Base-by-base conservation (phyloP, 2,888 invertebrate genomes). In the Rhagonycha fulva region DNA sequence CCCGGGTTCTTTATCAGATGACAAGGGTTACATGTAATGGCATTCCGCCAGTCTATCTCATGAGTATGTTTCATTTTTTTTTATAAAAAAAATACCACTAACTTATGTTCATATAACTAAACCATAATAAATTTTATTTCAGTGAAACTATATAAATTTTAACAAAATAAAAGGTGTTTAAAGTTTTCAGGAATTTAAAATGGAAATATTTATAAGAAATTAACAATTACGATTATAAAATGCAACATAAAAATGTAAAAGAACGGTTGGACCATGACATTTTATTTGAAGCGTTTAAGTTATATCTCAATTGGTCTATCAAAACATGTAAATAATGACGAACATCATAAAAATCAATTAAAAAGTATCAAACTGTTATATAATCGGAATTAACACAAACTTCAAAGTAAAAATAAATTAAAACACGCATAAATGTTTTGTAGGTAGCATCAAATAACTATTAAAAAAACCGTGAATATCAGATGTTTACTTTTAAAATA, bases 1-100 rank as follows among this genome's bases (percentile, higher is more conserved):
- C 79, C 80, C 80, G 80, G 80, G 83, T 82, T 81, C 80, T 84
- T 86, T 87, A 87, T 87, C 87, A 84, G 87, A 87, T 87, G 82
- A 80, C 82, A 83, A 47, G 81, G 82, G 84, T 85, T 86, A 86
- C 85, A 85, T 85, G 85, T 87, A 87, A 87, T 87, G 86, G 87
- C 87, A 87, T 87, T 87, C 87, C 83, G 80, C 77, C 79, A 80
- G 79, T 72, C 68, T 74, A 75, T 66, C 71, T 68, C 72, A 75
- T 76, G 79, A 62, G 77, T 76, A 74, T 72, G 74, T 67, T 71
- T 76, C 78, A 78, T 76, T 28, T 73, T 79, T 76, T 80, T 75
- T 74, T n/a, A n/a, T n/a, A n/a, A 77, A 70, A 63, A 77, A 76
- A 79, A 78, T 75, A 75, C 73, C 61, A 71, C 73, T 74, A 72